phyloP scores from a whole-genome alignment of 2,888 invertebrate genomes.

The Pyralis farinalis region DNA sequence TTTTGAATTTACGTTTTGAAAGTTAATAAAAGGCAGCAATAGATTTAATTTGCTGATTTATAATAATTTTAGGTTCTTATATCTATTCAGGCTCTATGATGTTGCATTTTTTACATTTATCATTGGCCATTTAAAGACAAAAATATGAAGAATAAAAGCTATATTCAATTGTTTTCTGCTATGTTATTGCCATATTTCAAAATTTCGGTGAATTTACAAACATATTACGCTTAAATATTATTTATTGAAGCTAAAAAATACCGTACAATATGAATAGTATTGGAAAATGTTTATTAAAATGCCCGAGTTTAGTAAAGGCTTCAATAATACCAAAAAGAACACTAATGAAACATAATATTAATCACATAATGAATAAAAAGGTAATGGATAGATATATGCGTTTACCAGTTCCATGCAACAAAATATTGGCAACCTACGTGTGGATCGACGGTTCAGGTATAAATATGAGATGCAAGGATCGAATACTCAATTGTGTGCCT shows the following conservation, averaged over 20 bases:
- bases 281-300: slow-evolving; percentile 5
- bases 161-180: no score
- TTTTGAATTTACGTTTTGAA: no score
- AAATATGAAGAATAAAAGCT: no score
- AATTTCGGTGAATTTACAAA: not conserved
- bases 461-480: slow-evolving; percentile 84
- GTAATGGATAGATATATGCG: slow-evolving; percentile 76
- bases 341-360: slow-evolving; percentile 60
- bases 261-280: slow-evolving; percentile 10
- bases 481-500: slow-evolving; percentile 84
- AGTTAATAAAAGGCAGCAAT: no score
- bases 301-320: slow-evolving; percentile 2
- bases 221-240: no score
- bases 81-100: no score
- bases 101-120: no score
- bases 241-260: not conserved
- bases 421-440: slow-evolving; percentile 85
- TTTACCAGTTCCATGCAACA: slow-evolving; percentile 80
- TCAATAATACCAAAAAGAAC: slow-evolving; percentile 30
- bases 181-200: not conserved
- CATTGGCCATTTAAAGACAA: no score
- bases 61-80: no score
- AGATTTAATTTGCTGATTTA: no score
- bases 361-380: slow-evolving; percentile 69
- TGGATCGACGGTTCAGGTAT: slow-evolving; percentile 92